Percentiles rank a stretch among this genome's conserved stretches.
phyloP scores from a whole-genome alignment of 2,888 invertebrate genomes.

The Acleris cristana region DNA sequence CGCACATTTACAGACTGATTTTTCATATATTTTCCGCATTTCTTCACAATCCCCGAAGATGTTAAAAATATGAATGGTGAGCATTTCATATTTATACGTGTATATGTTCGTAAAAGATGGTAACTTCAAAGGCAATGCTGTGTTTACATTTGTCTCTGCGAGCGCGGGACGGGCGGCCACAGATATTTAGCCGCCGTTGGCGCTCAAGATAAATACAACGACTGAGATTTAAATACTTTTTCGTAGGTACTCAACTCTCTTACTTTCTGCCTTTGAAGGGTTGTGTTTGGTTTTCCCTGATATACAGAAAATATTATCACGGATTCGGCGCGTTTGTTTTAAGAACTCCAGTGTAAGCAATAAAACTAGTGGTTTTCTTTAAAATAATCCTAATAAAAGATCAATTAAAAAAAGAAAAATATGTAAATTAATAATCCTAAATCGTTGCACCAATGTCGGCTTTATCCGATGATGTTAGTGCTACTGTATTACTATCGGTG shows the following conservation, averaged over 20 bases:
- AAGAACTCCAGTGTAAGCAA: too few relatives aligned
- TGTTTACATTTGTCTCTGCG: conserved; percentile 74
- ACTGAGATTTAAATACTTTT: conserved; percentile 76
- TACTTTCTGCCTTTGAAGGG: conserved; percentile 51
- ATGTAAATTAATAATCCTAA: too few relatives aligned
- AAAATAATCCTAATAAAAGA: too few relatives aligned
- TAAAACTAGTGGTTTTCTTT: too few relatives aligned
- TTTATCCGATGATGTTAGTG: too few relatives aligned
- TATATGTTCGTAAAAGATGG: conserved; percentile 57
- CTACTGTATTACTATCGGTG: too few relatives aligned
- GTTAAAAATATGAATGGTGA: conserved; percentile 55
- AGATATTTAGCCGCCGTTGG: conserved; percentile 75
- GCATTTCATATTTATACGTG: conserved; percentile 40
- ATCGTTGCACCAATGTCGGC: too few relatives aligned
- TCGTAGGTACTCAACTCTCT: conserved; percentile 54
- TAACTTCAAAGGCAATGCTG: conserved; percentile 70
- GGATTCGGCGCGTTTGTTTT: not conserved
- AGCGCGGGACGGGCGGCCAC: conserved; percentile 62
- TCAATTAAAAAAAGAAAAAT: too few relatives aligned
- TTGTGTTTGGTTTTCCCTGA: conserved; percentile 49
- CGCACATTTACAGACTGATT: not conserved
- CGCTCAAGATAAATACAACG: conserved; percentile 75
- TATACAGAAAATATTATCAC: conserved; percentile 11
- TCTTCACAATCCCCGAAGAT: conserved; percentile 49
- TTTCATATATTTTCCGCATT: conserved; percentile 10